phyloP scores from a whole-genome alignment of 2,113 vertebrate species.

The Lamprologus tigripictilis region DNA sequence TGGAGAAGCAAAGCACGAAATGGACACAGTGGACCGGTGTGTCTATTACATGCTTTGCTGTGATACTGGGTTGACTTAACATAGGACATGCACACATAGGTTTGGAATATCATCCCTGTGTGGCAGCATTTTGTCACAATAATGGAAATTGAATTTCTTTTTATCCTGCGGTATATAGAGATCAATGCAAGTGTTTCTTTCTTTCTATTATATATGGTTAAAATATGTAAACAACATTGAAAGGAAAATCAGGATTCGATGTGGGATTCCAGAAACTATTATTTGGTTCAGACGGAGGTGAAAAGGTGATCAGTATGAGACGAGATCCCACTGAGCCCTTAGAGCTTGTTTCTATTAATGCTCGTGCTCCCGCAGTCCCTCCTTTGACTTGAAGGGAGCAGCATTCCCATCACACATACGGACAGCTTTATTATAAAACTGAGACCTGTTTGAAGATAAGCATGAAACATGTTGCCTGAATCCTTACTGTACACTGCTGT shows the following conservation, averaged over 20 bases:
- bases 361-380: neutral
- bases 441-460: conserved; percentile 24
- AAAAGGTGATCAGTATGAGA: neutral
- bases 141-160: neutral
- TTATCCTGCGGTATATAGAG: neutral
- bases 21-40: neutral
- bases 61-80: neutral
- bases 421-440: conserved; percentile 22
- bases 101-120: neutral
- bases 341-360: neutral
- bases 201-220: neutral
- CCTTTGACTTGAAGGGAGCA: neutral
- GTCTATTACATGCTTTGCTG: neutral
- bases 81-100: neutral
- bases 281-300: neutral
- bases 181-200: neutral
- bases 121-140: neutral
- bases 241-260: neutral
- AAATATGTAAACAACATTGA: neutral
- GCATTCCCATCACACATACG: neutral
- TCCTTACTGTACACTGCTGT: neutral
- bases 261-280: neutral
- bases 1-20: neutral
- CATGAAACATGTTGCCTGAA: conserved; percentile 2
- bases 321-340: neutral